phyloP scores from a whole-genome alignment of 2,888 invertebrate species.

The Drosophila ezoana region DNA sequence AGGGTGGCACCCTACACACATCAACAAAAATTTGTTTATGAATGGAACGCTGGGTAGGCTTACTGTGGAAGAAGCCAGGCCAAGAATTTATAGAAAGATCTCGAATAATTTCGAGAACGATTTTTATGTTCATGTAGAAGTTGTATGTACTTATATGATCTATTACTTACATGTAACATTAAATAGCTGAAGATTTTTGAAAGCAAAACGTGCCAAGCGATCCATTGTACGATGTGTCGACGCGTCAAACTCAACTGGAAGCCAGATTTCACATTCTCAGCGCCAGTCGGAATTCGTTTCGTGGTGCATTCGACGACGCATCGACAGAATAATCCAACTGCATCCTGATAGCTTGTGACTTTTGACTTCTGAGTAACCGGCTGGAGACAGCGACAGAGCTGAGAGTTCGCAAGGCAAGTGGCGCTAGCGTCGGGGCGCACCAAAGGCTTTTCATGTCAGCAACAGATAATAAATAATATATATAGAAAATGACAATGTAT shows the following conservation, averaged over 20 bases:
- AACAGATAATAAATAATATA: constrained; percentile 50
- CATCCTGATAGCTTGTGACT: constrained; percentile 49
- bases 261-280: background rate
- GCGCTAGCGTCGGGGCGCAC: constrained; percentile 26
- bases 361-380: constrained; percentile 27
- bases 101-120: too few species aligned
- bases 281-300: constrained; percentile 4
- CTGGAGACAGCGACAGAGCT: constrained; percentile 1
- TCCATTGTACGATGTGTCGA: background rate
- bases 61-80: background rate
- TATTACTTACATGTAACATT: background rate
- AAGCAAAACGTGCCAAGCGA: too few species aligned
- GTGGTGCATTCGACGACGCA: constrained; percentile 33
- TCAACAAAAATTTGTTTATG: background rate
- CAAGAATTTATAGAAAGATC: background rate
- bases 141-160: too few species aligned
- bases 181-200: background rate
- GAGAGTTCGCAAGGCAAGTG: constrained; percentile 33
- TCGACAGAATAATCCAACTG: constrained; percentile 16
- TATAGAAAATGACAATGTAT: constrained; percentile 24
- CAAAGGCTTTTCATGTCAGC: constrained; percentile 60
- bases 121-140: too few species aligned
- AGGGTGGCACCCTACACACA: background rate
- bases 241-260: background rate
- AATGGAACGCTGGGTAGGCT: too few species aligned